phyloP scores from a whole-genome alignment of 2,113 vertebrate genomes.

The Scalopus aquaticus region DNA sequence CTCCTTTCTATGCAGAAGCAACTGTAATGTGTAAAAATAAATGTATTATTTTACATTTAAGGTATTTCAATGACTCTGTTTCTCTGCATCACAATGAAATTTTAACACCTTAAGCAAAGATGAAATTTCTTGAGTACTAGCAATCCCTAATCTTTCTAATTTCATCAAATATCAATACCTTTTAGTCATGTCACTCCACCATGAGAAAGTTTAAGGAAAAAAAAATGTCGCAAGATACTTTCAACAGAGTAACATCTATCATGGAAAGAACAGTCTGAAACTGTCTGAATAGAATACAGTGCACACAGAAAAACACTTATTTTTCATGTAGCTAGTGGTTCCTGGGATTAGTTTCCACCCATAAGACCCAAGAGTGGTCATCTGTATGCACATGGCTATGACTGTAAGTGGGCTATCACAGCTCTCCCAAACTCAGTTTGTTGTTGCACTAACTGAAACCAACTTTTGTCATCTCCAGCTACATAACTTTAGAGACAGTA shows the following conservation, averaged over 20 bases:
- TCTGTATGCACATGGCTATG: background rate
- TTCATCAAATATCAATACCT: background rate
- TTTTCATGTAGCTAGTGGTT: background rate
- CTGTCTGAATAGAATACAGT: background rate
- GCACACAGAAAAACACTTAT: background rate
- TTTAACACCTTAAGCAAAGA: too few species aligned
- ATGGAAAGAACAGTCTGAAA: background rate
- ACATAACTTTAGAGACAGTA: accelerated
- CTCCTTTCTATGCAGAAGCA: background rate
- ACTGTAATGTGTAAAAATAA: background rate
- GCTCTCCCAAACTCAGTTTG: too few species aligned
- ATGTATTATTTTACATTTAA: background rate
- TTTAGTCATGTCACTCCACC: too few species aligned
- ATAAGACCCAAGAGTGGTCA: background rate
- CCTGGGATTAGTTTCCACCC: too few species aligned
- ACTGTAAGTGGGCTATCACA: background rate
- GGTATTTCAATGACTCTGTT: background rate
- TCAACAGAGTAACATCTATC: background rate
- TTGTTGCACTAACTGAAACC: background rate
- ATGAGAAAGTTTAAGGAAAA: too few species aligned
- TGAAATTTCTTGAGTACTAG: background rate
- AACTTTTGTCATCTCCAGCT: background rate
- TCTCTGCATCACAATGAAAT: background rate
- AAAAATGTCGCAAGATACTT: background rate
- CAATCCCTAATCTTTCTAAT: background rate